Base-by-base conservation (phyloP, 2,888 invertebrate species). In the Hirtodrosophila alboralis region DNA sequence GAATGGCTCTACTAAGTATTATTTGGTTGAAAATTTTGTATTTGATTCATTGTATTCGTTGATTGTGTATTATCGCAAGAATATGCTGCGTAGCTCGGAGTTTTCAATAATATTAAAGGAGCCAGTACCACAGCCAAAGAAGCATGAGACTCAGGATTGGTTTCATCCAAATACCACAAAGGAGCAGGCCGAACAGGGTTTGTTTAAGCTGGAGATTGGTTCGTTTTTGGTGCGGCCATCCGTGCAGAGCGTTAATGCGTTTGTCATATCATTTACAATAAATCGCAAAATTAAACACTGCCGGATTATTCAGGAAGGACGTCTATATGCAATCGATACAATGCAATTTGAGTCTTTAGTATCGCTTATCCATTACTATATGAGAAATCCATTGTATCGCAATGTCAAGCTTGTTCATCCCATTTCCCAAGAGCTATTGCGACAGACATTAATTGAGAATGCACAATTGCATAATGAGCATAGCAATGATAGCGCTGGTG, bases 281-380 rank as follows among this genome's bases (percentile, higher is more conserved):
- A 97, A 97, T 81, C 96, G 95, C 47, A 96, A 97, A 90, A 98
- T 98, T 68, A 99, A 99, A 90, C 99, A 99, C 90, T 99, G 98
- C 90, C 94, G 98, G 43, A 96, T 99, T 63, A 96, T 96, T 90
- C 93, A 96, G 43, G 98, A 98, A 87, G 98, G 98, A 0, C 93
- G 98, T 0, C 91, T 98, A 9, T 98, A 96, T 90, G 95, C 95
- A 0, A 96, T 98, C 64, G 97, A 98, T 26, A 95, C 95, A 0
- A 95, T 96, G 26, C 95, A 96, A 87, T 99, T 99, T 91, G 99
- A 99, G 91, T 98, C 96, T 86, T 92, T 99, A n/a, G 96, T 98
- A 0, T 97, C 98, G 83, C 92, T 99, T 63, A 96, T 99, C 3
- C 94, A 93, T 62, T 97, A 97, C 90, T 99, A 98, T 88, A 96